Evolutionary conservation across 2,797 vertebrate species (phyloP).

Genomic region (Scomberomorus guttatus): DNA sequence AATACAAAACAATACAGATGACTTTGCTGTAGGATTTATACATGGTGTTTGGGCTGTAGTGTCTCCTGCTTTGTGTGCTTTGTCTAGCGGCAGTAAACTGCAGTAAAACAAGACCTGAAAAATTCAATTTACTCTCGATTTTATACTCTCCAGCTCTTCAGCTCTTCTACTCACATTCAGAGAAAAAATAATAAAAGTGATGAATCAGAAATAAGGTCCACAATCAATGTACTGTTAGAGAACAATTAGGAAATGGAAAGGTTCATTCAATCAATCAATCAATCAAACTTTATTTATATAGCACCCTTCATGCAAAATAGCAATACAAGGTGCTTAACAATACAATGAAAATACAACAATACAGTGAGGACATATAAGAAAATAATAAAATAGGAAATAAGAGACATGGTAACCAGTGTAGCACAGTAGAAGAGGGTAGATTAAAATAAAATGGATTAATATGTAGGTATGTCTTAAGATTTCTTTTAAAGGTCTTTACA

Average conservation of each 20-base stretch:
- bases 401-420: no score
- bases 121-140: neutral
- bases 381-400: no score
- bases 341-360: no score
- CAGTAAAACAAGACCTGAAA: conserved; percentile 2
- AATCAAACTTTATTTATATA: no score
- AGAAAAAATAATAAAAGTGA: neutral
- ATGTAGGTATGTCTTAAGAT: no score
- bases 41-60: conserved; percentile 6
- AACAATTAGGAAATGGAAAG: neutral
- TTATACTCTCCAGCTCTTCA: neutral
- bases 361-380: no score
- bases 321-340: no score
- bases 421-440: no score
- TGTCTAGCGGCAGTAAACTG: neutral
- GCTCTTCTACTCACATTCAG: neutral
- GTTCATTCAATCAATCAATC: no score
- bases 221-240: neutral
- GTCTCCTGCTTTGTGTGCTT: conserved; percentile 2
- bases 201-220: neutral
- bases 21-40: conserved; percentile 25
- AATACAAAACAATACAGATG: conserved; percentile 34
- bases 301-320: no score
- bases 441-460: no score
- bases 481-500: no score